phyloP scores from a whole-genome alignment of 2,113 vertebrate species.

The Scomber scombrus region DNA sequence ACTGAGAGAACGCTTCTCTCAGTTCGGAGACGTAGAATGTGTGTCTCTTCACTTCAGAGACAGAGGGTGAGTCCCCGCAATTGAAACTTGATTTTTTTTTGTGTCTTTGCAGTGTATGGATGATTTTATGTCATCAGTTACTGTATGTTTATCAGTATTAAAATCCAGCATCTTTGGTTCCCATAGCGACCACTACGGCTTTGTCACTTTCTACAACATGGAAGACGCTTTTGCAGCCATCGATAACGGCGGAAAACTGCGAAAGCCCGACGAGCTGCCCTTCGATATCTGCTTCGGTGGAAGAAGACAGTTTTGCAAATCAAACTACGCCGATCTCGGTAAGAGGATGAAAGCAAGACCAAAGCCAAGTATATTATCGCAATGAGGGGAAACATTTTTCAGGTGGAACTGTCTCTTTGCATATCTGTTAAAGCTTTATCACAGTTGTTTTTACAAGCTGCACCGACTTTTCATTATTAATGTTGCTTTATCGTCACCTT shows the following conservation, averaged over 20 bases:
- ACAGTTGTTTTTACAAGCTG: no score
- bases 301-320: constrained; percentile 93
- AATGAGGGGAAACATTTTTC: background rate
- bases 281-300: constrained; percentile 96
- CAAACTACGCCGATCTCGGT: constrained; percentile 92
- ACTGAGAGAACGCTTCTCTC: constrained; percentile 90
- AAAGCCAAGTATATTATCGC: background rate
- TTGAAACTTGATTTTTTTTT: background rate
- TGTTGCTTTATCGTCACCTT: background rate
- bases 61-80: constrained; percentile 63
- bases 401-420: background rate
- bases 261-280: constrained; percentile 90
- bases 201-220: constrained; percentile 93
- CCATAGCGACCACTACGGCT: constrained; percentile 92
- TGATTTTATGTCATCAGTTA: background rate
- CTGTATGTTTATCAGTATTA: background rate
- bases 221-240: constrained; percentile 93
- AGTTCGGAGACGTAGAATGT: constrained; percentile 93
- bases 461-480: background rate
- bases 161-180: background rate
- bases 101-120: rapidly evolving
- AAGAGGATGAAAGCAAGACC: constrained; percentile 59
- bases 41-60: constrained; percentile 94
- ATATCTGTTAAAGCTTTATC: no score
- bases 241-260: constrained; percentile 90